Percentiles rank a stretch among this genome's conserved stretches.
Evolutionary conservation across 2,113 vertebrate genomes (phyloP).

Genomic region (Axis porcinus): DNA sequence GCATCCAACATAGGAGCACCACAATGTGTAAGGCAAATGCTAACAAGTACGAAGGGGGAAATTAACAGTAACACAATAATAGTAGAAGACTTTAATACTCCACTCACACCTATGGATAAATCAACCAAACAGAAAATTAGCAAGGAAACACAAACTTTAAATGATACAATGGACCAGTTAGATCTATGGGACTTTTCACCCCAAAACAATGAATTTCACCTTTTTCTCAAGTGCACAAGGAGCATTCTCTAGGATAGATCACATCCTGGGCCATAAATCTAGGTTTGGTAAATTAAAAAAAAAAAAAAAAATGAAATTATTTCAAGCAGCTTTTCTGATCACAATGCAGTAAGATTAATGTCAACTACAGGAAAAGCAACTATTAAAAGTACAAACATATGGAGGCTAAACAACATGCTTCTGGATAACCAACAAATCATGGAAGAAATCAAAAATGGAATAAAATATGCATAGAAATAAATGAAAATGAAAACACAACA

Average conservation of each 20-base stretch:
- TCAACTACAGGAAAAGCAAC: neutral
- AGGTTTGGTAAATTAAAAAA: neutral
- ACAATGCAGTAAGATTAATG: neutral
- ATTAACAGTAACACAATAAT: neutral
- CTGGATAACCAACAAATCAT: neutral
- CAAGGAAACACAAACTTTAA: neutral
- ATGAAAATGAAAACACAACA: neutral
- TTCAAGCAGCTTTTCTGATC: neutral
- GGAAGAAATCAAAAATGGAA: neutral
- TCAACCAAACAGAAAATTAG: neutral
- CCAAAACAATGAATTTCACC: neutral
- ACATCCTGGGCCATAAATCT: neutral
- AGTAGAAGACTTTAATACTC: neutral
- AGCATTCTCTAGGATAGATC: neutral
- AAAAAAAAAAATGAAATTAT: neutral
- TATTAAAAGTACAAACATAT: neutral
- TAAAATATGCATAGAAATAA: neutral
- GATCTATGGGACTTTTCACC: neutral
- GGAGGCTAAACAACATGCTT: neutral
- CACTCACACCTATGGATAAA: neutral
- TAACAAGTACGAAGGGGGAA: neutral
- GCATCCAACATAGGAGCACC: neutral
- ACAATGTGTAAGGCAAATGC: neutral
- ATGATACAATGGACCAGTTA: neutral
- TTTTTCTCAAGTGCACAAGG: neutral